Base-by-base conservation (phyloP, 2,888 invertebrate species). In the Bhutanitis thaidina region DNA sequence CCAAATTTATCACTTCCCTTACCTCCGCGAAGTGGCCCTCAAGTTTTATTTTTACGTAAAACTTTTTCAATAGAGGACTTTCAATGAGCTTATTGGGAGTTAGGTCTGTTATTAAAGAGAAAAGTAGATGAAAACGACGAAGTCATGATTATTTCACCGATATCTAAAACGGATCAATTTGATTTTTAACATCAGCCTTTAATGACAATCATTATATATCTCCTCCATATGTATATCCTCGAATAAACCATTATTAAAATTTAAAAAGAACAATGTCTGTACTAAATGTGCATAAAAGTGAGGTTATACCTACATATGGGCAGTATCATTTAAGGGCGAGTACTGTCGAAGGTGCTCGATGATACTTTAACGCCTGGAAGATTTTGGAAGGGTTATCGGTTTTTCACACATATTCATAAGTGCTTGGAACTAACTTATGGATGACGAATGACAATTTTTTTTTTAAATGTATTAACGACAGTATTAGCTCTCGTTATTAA, bases 1-100 rank as follows among this genome's bases (percentile, higher is more conserved):
- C 62, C 55, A 59, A 71, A 67, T 67, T 63, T 64, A 64, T 61
- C 56, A 57, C 58, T 59, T 62, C 64, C 60, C 57, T 57, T 61
- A 37, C 36, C 43, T 62, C 54, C 16, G 43, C 45, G 41, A 56
- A 56, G 41, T 52, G 55, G 49, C 37, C 53, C 46, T 56, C 37
- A 41, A 51, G 36, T 52, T 53, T 34, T 38, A 30, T 45, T 30
- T 39, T 35, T 47, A 14, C 13, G 7, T 34, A 32, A 39, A 47
- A 47, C 34, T 40, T 47, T 47, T 47, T 46, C 47, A 40, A 47
- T 40, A 25, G 40, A 20, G 15, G 16, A n/a, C 30, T 37, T 37
- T 37, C 16, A 2, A 16, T 14, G 12, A 38, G 37, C 39, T 47
- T 47, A 47, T 46, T 39, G 29, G 9, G 13, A 36, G 44, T 36